Evolutionary conservation across 2,888 invertebrate genomes (phyloP).

Genomic region (Drosophila parthenogenetica): DNA sequence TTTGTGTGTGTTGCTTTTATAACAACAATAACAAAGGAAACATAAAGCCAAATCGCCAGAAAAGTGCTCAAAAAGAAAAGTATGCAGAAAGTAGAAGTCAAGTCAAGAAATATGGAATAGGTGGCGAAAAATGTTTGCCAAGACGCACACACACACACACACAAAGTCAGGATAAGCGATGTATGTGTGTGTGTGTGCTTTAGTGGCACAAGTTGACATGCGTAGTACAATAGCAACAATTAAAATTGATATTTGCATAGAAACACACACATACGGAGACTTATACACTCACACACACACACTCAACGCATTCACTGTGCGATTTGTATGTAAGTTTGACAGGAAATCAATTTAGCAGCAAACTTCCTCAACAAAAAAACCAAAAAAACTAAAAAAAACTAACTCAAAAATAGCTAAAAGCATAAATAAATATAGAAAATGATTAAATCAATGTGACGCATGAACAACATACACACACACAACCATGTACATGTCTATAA

Average conservation of each 20-base stretch:
- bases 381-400: conserved; percentile 11
- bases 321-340: conserved; percentile 23
- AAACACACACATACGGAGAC: conserved; percentile 12
- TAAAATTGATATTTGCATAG: conserved; percentile 72
- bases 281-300: neutral
- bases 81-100: conserved; percentile 46
- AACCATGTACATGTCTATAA: conserved; percentile 19
- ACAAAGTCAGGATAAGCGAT: neutral
- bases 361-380: conserved; percentile 37
- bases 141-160: conserved; percentile 24
- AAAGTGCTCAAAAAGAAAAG: conserved; percentile 45
- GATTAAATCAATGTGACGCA: conserved; percentile 55
- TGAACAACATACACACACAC: conserved; percentile 25
- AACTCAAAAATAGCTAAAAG: conserved; percentile 44
- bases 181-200: conserved; percentile 54
- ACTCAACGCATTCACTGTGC: conserved; percentile 15
- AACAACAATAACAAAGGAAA: conserved; percentile 62
- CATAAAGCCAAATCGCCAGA: conserved; percentile 50
- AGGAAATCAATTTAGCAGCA: conserved; percentile 45
- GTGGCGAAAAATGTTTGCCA: conserved; percentile 55
- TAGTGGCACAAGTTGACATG: conserved; percentile 76
- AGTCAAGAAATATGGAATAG: conserved; percentile 35
- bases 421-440: conserved; percentile 52
- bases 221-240: conserved; percentile 77
- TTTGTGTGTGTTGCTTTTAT: conserved; percentile 41